phyloP scores from a whole-genome alignment of 2,888 invertebrate species.

The Drymonia ruficornis region DNA sequence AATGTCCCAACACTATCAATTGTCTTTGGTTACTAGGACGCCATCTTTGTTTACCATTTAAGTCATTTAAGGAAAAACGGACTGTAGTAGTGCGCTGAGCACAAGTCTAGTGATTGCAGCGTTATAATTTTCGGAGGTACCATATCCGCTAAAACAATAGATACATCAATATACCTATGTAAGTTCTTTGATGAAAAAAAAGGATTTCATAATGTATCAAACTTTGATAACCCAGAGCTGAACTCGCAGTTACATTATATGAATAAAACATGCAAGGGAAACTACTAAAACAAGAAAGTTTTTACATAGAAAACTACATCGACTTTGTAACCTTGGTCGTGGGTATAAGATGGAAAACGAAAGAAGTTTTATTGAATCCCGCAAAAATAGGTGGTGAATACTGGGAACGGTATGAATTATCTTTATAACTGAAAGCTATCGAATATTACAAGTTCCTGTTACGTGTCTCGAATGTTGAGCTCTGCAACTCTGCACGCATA shows the following conservation, averaged over 20 bases:
- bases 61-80: too few relatives aligned
- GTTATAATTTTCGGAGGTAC: too few relatives aligned
- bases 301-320: slow-evolving; percentile 7
- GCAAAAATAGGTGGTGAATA: slow-evolving; percentile 2
- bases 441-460: slow-evolving; percentile 37
- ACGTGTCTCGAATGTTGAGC: slow-evolving; percentile 44
- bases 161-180: too few relatives aligned
- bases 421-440: slow-evolving; percentile 24
- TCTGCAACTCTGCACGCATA: slow-evolving; percentile 25
- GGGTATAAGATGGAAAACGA: background rate
- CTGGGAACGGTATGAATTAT: background rate
- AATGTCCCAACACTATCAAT: too few relatives aligned
- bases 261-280: slow-evolving; percentile 2
- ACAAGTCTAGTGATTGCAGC: too few relatives aligned
- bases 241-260: slow-evolving; percentile 2
- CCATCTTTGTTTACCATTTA: too few relatives aligned
- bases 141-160: too few relatives aligned
- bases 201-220: background rate
- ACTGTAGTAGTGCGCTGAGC: too few relatives aligned
- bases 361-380: slow-evolving; percentile 6
- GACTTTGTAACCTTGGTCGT: slow-evolving; percentile 2
- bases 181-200: background rate
- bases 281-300: slow-evolving; percentile 5
- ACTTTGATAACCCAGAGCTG: background rate
- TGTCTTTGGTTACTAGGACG: too few relatives aligned